Evolutionary conservation across 2,888 invertebrate species (phyloP), one percentile per base, ranked within the genome.

Genomic region (Heteromurus nitidus): DNA sequence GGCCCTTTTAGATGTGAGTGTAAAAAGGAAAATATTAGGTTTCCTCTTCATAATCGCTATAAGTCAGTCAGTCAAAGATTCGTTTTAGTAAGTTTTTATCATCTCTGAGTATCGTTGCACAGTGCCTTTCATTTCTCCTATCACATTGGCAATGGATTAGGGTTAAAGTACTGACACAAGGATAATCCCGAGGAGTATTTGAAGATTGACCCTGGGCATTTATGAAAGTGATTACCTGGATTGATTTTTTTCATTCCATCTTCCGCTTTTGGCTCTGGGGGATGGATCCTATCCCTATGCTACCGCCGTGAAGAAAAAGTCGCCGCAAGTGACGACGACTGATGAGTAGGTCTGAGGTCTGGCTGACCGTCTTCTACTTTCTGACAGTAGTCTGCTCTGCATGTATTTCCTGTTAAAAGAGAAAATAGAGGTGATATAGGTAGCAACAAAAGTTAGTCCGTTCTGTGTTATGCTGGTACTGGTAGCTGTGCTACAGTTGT

Each of bases 181-280:
- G 26, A 73, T 20, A 42, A n/a, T 64, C 31, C 47, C 44, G 30
- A 42, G 58, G 55, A 75, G 42, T 64, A 74, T 55, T 55, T 13
- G 47, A 30, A 75, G 65, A 75, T 75, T 67, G 75, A 58, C 55
- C 58, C 67, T 75, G 75, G 42, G 67, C 75, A 75, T 75, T 67
- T 75, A 44, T 76, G 68, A 76, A 68, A 47, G 42, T 69, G 68
- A 31, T 76, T 60, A 69, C 50, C 68, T 44, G 30, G 50, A 42
- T 60, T 72, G 44, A 58, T 42, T 60, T 26, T 9, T 44, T 72
- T 28, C 44, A n/a, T n/a, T n/a, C n/a, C n/a, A n/a, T 58, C 9
- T 68, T 58, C 30, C 30, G 1, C 26, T 20, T 20, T 53, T 44
- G 31, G 26, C 28, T 69, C 31, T n/a, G 1, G 2, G 31, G 28